Conservation (phyloP, 2,113 vertebrate genomes). For the Psittacula cyanocephala region DNA sequence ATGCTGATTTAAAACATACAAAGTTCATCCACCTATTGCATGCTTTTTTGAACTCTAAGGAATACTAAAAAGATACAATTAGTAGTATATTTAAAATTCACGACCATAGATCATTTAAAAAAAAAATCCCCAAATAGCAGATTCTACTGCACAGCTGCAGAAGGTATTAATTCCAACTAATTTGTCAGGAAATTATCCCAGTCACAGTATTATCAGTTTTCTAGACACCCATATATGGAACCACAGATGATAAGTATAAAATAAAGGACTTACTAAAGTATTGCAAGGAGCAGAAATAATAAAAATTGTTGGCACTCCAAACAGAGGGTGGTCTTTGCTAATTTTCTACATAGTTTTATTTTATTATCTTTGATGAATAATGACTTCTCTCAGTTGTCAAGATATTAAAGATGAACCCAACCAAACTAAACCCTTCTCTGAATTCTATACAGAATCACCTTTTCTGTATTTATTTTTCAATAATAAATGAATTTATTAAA, state of each 20-base stretch:
- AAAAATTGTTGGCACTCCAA: background rate
- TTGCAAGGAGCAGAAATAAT: background rate
- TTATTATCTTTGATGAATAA: background rate
- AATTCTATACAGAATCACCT: background rate
- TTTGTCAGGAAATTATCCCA: background rate
- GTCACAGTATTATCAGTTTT: background rate
- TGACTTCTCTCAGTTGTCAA: background rate
- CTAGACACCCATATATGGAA: background rate
- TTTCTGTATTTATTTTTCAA: background rate
- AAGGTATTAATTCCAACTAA: background rate
- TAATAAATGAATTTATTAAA: background rate
- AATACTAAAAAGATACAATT: background rate
- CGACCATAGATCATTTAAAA: background rate
- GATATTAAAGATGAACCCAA: background rate
- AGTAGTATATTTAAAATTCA: background rate
- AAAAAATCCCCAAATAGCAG: background rate
- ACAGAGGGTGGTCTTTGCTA: background rate
- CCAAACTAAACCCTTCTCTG: background rate
- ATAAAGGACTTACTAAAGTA: background rate
- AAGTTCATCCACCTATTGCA: background rate
- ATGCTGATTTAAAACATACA: background rate
- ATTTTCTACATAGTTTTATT: background rate
- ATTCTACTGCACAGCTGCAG: background rate
- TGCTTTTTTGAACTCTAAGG: background rate
- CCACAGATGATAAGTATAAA: background rate